phyloP scores from a whole-genome alignment of 1,140 invertebrate species.

The Hestina assimilis region DNA sequence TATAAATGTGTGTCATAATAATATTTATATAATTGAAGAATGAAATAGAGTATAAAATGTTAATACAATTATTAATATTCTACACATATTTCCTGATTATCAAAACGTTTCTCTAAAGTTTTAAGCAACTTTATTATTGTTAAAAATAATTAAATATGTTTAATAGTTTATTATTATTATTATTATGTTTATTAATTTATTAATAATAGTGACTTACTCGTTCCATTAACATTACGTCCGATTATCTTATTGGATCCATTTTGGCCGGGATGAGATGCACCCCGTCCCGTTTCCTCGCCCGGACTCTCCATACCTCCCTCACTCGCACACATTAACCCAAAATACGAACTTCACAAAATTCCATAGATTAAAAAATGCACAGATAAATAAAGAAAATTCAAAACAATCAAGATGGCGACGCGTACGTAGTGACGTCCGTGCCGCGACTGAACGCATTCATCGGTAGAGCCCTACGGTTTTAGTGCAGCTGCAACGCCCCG shows the following conservation, averaged over 20 bases:
- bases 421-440: constrained; percentile 46
- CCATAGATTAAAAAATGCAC: constrained; percentile 22
- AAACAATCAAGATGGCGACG: constrained; percentile 33
- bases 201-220: constrained; percentile 66
- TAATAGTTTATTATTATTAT: no score
- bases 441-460: constrained; percentile 56
- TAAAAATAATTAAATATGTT: no score
- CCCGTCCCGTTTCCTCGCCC: constrained; percentile 70
- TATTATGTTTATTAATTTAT: constrained; percentile 29
- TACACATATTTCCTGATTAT: no score
- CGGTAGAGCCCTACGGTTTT: constrained; percentile 42
- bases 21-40: no score
- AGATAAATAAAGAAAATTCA: constrained; percentile 23
- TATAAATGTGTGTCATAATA: no score
- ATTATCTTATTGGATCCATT: constrained; percentile 76
- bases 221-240: constrained; percentile 73
- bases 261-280: constrained; percentile 46
- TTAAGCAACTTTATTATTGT: no score
- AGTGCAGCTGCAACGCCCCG: constrained; percentile 68
- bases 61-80: no score
- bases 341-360: constrained; percentile 56
- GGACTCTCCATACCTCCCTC: constrained; percentile 71
- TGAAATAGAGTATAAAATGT: no score
- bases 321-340: constrained; percentile 74
- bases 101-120: no score